Evolutionary conservation across 2,113 vertebrate genomes (phyloP).

Genomic region (Oncorhynchus kisutch): DNA sequence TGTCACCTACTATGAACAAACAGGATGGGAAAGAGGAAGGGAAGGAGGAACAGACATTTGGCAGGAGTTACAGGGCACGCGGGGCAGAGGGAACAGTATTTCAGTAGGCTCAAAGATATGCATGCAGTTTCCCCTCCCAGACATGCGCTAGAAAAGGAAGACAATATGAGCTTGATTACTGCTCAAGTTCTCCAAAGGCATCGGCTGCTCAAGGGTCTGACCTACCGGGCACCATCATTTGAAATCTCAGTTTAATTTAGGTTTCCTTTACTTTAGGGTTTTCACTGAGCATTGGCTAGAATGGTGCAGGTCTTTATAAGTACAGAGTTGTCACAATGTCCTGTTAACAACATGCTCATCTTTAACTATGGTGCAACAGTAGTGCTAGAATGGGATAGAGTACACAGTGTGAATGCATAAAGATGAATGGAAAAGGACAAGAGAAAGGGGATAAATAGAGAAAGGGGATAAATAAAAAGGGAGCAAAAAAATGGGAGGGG

Average conservation of each 20-base stretch:
- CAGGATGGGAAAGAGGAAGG: not conserved
- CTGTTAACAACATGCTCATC: conserved; percentile 79
- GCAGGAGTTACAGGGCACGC: conserved; percentile 7
- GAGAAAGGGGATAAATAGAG: conserved; percentile 57
- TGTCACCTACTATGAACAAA: conserved; percentile 20
- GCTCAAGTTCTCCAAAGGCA: conserved; percentile 79
- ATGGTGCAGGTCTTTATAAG: conserved; percentile 58
- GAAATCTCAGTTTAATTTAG: conserved; percentile 33
- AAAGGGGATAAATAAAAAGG: conserved; percentile 38
- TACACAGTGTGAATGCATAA: conserved; percentile 74
- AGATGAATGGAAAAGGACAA: conserved; percentile 41
- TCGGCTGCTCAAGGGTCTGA: conserved; percentile 71
- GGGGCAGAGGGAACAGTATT: conserved; percentile 3
- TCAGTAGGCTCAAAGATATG: conserved; percentile 67
- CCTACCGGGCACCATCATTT: conserved; percentile 70
- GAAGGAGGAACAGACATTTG: conserved; percentile 37
- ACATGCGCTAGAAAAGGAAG: conserved; percentile 82
- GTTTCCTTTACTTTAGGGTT: conserved; percentile 30
- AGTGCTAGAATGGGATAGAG: conserved; percentile 71
- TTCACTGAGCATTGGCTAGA: conserved; percentile 70
- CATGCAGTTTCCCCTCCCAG: conserved; percentile 74
- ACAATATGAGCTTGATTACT: conserved; percentile 75
- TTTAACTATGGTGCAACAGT: conserved; percentile 71
- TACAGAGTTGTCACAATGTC: conserved; percentile 58
- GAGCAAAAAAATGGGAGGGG: conserved; percentile 31